Base-by-base conservation (phyloP, 2,113 vertebrate species). In the Tenrec ecaudatus region DNA sequence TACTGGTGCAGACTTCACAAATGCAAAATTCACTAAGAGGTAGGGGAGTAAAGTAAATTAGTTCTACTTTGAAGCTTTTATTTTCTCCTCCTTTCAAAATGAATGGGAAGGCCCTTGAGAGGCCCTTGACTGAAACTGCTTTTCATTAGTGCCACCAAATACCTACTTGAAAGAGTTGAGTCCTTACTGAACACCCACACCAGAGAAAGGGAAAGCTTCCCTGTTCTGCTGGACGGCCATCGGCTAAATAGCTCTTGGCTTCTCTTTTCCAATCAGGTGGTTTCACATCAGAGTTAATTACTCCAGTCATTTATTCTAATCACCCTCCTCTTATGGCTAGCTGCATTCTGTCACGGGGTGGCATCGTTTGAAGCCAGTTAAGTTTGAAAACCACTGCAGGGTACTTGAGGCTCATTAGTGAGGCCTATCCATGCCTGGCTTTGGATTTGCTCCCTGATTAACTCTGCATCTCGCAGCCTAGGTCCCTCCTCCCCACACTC, bases 261-360 rank as follows among this genome's bases (percentile, higher is more conserved):
- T 97, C 97, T 97, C 98, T 96, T 98, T 98, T 97, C 97, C 97
- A 98, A 96, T 98, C 97, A 98, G 98, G 98, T 97, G 98, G 96
- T 98, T 99, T 97, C 98, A 97, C 98, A 98, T 98, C 98, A 82
- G 97, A 98, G 98, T 98, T 99, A 98, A 98, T 99, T 98, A 98
- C 98, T 91, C 84, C 97, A 95, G 97, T 97, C 98, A 98, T 99
- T 98, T 98, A 98, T 98, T 98, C 98, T 98, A 97, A 98, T 99
- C 98, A 97, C 98, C 97, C 98, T 94, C 95, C 78, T 96, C 95
- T 92, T 93, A 95, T 76, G 97, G 98, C 97, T 98, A 93, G 98
- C 98, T 90, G 94, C 92, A 90, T 97, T 96, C 97, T 94, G 96
- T 97, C 97, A 92, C 92, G 95, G 97, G 97, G 96, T 98, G 98